Base-by-base conservation (phyloP, 2,113 vertebrate species). In the Oostethus manadensis region DNA sequence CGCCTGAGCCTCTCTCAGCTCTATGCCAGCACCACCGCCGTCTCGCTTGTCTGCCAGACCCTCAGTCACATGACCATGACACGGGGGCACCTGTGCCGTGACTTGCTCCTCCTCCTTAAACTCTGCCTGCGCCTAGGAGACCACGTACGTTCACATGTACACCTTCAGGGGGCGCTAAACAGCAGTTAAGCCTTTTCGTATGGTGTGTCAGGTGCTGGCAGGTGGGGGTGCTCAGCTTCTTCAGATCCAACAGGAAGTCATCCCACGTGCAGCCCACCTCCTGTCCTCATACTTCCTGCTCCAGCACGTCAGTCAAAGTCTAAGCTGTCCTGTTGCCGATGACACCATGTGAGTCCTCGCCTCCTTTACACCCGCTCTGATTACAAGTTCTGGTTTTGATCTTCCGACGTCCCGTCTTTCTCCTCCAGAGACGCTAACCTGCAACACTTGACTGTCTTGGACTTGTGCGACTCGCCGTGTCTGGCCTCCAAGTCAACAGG, bases 51-150 rank as follows among this genome's bases (percentile, higher is more conserved):
- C 26, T 94, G 93, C 49, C 91, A 92, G 66, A 91, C 89, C 0
- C 89, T 95, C 1, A 83, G 81, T 58, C 94, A 91, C 74, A 85
- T 93, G 29, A 87, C 93, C 71, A 85, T 86, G 22, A 91, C 92
- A 16, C 87, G 96, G 5, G 92, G 92, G 17, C 84, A 92, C 8
- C 90, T 98, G 80, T 97, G 94, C 63, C 77, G 96, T 63, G 95
- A 98, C 85, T 87, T 98, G 62, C 78, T 98, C 55, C 88, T 98
- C 71, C 90, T 99, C 55, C 93, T 95, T 68, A 93, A 98, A 60
- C 89, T 97, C 0, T 80, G 94, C 67, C 85, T 95, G 66, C 88
- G 89, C 15, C 87, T 93, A 0, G 90, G 92, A 33, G 92, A 95
- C 70, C 87, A 90, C 0, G 95, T 97, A 81, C 0, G 33, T 0